A percentile compares a stretch with the other conserved stretches of the same genome.
Conservation (phyloP, 1,140 invertebrate species). For the Asbolus verrucosus region DNA sequence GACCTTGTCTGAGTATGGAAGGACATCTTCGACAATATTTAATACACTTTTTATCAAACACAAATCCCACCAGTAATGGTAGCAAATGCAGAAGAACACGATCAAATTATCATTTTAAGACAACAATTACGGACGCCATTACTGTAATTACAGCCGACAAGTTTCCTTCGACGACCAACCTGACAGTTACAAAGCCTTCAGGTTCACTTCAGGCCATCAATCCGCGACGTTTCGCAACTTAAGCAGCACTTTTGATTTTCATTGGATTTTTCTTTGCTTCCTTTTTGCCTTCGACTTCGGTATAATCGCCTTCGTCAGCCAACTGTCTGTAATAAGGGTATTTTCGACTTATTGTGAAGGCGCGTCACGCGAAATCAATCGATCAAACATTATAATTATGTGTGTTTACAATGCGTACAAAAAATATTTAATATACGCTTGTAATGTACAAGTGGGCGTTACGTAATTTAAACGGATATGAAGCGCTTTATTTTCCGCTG, state of each 20-base stretch:
- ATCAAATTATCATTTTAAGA: constrained; percentile 17
- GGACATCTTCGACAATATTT: background rate
- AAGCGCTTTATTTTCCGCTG: constrained; percentile 3
- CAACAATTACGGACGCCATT: constrained; percentile 29
- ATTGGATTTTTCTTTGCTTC: background rate
- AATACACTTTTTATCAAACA: no score
- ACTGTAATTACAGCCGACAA: constrained; percentile 24
- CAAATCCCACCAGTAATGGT: background rate
- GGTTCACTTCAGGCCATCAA: constrained; percentile 17
- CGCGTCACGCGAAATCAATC: constrained; percentile 7
- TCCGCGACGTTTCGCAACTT: constrained; percentile 4
- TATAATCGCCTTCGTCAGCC: background rate
- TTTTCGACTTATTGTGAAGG: background rate
- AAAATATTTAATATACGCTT: background rate
- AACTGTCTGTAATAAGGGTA: background rate
- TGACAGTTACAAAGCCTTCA: no score
- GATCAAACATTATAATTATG: constrained; percentile 9
- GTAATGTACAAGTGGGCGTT: constrained; percentile 9
- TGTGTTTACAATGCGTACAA: constrained; percentile 11
- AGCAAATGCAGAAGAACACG: constrained; percentile 11
- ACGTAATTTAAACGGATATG: constrained; percentile 20
- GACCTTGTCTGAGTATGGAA: constrained; percentile 1
- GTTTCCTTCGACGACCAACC: constrained; percentile 25
- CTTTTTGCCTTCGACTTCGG: no score
- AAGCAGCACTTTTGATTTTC: background rate